These are phyloP conservation scores for Melieria picta DNA, from an alignment of 2,888 invertebrate genomes.

Conservation along the genomic window DNA sequence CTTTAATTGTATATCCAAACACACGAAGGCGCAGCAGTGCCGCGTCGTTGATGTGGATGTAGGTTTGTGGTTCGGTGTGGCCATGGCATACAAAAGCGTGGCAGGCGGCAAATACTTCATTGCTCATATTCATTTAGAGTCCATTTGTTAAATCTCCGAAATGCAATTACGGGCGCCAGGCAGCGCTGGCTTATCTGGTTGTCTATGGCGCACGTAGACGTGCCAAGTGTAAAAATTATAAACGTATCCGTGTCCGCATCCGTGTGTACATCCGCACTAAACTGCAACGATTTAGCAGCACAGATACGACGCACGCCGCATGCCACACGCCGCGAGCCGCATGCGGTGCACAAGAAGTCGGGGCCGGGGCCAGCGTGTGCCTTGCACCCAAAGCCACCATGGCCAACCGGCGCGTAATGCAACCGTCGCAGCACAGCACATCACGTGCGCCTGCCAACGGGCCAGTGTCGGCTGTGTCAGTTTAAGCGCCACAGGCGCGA, in stretches of 20 bases:
- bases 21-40: neutral
- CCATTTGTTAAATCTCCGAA: slow-evolving; percentile 32
- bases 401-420: slow-evolving; percentile 14
- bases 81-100: neutral
- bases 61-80: neutral
- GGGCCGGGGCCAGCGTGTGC: neutral
- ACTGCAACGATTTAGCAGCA: slow-evolving; percentile 1
- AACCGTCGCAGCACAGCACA: neutral
- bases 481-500: neutral
- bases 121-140: slow-evolving; percentile 26
- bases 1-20: neutral
- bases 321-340: neutral
- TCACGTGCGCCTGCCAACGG: neutral
- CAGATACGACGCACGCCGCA: neutral
- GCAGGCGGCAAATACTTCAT: neutral
- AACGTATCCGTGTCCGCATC: slow-evolving; percentile 26
- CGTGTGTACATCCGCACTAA: slow-evolving; percentile 13
- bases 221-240: slow-evolving; percentile 32
- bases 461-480: neutral
- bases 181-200: neutral
- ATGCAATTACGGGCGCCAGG: slow-evolving; percentile 17
- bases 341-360: no score
- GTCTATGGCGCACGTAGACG: slow-evolving; percentile 8
- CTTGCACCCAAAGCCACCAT: slow-evolving; percentile 7
- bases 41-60: neutral